phyloP scores from a whole-genome alignment of 2,113 vertebrate species.

The Gasterosteus nipponicus region DNA sequence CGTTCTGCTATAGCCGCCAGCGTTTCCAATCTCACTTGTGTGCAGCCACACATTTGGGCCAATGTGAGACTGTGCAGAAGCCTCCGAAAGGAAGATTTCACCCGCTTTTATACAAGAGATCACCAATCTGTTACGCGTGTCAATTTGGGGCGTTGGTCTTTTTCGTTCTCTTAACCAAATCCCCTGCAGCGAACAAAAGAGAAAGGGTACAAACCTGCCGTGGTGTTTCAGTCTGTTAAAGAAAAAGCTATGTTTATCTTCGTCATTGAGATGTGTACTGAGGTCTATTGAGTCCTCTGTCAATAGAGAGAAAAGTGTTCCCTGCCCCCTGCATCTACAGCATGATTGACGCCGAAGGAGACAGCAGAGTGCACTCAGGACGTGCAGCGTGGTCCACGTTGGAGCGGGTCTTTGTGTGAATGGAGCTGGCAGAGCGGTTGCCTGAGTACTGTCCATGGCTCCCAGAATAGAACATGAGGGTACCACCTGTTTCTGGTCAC shows the following conservation, averaged over 20 bases:
- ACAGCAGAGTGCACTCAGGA: neutral
- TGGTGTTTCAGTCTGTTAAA: neutral
- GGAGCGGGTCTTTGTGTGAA: conserved; percentile 25
- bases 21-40: conserved; percentile 31
- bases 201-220: neutral
- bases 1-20: conserved; percentile 39
- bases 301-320: neutral
- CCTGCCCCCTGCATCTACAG: neutral
- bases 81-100: conserved; percentile 11
- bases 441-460: conserved; percentile 42
- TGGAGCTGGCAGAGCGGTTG: conserved; percentile 9
- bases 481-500: conserved; percentile 65
- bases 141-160: neutral
- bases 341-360: neutral
- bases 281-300: neutral
- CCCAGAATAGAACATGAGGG: conserved; percentile 69
- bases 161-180: neutral
- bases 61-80: conserved; percentile 33
- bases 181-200: neutral
- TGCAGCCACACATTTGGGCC: conserved; percentile 42
- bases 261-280: neutral
- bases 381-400: neutral
- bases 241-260: neutral
- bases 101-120: neutral
- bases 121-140: neutral